phyloP scores from a whole-genome alignment of 1,140 invertebrate species.

The Leptinotarsa undecemlineata region DNA sequence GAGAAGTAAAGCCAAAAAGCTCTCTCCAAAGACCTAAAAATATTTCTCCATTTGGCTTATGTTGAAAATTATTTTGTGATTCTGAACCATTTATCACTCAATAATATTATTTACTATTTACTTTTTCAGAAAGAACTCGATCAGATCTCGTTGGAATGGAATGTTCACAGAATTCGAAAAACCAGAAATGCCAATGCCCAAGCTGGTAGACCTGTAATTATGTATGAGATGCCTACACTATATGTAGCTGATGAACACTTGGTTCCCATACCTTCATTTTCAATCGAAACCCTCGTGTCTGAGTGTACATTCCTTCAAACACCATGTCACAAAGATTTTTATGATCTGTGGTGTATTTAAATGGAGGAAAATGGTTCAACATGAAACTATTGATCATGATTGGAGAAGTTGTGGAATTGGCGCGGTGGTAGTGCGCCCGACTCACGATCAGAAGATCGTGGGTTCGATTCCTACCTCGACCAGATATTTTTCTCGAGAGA shows the following conservation, averaged over 20 bases:
- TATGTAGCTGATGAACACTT: neutral
- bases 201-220: conserved; percentile 9
- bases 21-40: too few relatives aligned
- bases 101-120: too few relatives aligned
- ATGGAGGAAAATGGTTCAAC: neutral
- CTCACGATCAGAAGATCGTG: too few relatives aligned
- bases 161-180: conserved; percentile 23
- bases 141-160: conserved; percentile 14
- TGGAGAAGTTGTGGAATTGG: too few relatives aligned
- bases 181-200: neutral
- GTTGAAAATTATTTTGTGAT: too few relatives aligned
- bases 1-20: too few relatives aligned
- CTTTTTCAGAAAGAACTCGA: conserved; percentile 9
- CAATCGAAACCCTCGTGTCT: neutral
- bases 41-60: too few relatives aligned
- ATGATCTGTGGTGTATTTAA: conserved; percentile 1
- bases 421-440: too few relatives aligned
- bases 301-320: neutral
- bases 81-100: too few relatives aligned
- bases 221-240: conserved; percentile 18
- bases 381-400: too few relatives aligned
- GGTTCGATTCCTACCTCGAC: too few relatives aligned
- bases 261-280: neutral
- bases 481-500: too few relatives aligned
- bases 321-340: conserved; percentile 21